Base-by-base conservation (phyloP, 2,888 invertebrate genomes). In the Cataglyphis altisquamis region DNA sequence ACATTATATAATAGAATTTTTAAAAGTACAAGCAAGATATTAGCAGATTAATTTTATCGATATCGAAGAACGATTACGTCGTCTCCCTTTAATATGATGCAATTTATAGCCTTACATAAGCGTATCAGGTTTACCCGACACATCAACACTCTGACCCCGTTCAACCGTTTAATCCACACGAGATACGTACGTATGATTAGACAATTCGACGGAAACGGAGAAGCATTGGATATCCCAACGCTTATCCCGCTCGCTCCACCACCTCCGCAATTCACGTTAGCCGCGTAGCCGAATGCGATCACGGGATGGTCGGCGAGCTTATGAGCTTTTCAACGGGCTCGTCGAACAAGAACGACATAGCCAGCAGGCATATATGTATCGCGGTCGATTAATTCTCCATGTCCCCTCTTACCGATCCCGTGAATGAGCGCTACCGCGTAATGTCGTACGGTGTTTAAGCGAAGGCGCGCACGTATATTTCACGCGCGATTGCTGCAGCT, bases 131-230 rank as follows among this genome's bases (percentile, higher is more conserved):
- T 80, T 75, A 72, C 67, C 77, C 70, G 81, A 83, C 57, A 55
- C 75, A 84, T 86, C 85, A 82, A 87, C 68, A 72, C 67, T 52
- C n/a, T 86, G 90, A 88, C 88, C 88, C 81, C 80, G 82, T 90
- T 88, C 80, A 85, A 36, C 32, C 90, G 85, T 90, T 90, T 90
- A 90, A 90, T 90, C 90, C 88, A 75, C 84, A 68, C 84, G 82
- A 85, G 90, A 90, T 90, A 89, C 89, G 63, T 84, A 85, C 86
- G 82, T 90, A 85, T 88, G 90, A 90, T 90, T 90, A 90, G 90
- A 90, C 90, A 86, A 88, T 89, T 88, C 84, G 82, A 75, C 90
- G 83, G 88, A 89, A 90, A 73, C 89, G 83, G 84, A 85, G 86
- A 85, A 86, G 86, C 85, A 87, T 90, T 90, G 85, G 70, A 68